These are phyloP conservation scores for Datnioides undecimradiatus DNA, from an alignment of 2,113 vertebrate species.

Conservation along the genomic window DNA sequence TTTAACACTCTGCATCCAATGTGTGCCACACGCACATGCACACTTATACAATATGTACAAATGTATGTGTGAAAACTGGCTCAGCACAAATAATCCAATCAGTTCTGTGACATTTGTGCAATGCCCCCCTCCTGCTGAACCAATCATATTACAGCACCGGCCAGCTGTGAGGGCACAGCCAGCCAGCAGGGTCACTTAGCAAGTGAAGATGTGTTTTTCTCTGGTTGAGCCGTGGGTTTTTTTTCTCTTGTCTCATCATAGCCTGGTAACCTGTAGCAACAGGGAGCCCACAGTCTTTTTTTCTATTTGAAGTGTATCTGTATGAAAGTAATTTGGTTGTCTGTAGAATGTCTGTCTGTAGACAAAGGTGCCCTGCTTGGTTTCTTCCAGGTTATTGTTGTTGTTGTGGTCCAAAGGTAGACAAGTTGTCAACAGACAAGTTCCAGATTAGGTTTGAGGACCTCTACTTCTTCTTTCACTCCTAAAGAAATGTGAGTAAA, in stretches of 20 bases:
- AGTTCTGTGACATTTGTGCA: slow-evolving; percentile 19
- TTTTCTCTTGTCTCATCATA: background rate
- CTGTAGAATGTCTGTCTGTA: too few relatives aligned
- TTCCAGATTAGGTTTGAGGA: too few relatives aligned
- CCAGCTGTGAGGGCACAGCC: background rate
- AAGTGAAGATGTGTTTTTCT: slow-evolving; percentile 16
- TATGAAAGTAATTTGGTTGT: background rate
- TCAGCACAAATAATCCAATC: slow-evolving; percentile 19
- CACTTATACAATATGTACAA: background rate
- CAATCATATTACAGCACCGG: background rate
- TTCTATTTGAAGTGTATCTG: background rate
- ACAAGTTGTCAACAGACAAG: too few relatives aligned
- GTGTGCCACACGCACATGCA: background rate
- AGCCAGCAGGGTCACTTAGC: background rate
- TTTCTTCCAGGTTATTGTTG: background rate
- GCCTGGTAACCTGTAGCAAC: slow-evolving; percentile 5
- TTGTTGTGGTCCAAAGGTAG: too few relatives aligned
- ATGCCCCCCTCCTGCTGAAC: background rate
- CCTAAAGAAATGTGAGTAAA: too few relatives aligned
- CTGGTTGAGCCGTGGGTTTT: slow-evolving; percentile 11
- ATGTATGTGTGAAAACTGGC: background rate
- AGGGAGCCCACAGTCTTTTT: background rate
- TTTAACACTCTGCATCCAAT: background rate
- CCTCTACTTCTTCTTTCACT: too few relatives aligned
- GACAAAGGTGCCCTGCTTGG: background rate